A percentile compares a stretch with the other conserved stretches of the same genome.
Conservation (phyloP, 2,797 vertebrate genomes). For the Myotis daubentonii region DNA sequence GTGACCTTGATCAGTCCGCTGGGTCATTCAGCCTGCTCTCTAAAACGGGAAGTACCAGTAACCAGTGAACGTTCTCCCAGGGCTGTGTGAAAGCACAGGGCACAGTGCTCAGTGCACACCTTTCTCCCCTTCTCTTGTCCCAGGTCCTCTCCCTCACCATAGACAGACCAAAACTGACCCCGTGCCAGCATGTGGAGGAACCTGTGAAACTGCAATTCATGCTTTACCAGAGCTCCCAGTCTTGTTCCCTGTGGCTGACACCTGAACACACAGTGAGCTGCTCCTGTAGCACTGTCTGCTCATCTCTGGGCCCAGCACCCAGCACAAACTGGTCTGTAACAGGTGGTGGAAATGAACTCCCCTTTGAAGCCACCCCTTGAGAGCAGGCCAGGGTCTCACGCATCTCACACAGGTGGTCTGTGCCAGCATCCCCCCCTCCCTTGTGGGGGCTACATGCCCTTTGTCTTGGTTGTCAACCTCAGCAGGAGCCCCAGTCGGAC, state of each 20-base stretch:
- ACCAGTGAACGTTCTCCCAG: background rate
- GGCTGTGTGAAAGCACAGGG: rapidly evolving
- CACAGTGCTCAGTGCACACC: rapidly evolving
- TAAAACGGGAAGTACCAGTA: background rate
- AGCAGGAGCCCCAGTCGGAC: background rate
- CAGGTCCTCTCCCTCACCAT: background rate
- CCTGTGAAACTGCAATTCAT: background rate
- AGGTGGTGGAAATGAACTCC: background rate
- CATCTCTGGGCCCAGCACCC: background rate
- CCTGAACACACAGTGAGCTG: rapidly evolving
- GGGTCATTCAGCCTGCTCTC: background rate
- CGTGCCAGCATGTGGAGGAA: background rate
- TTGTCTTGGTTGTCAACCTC: background rate
- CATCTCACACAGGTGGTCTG: background rate
- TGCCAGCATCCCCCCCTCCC: background rate
- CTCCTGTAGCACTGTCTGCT: background rate
- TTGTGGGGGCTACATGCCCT: background rate
- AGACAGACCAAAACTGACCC: background rate
- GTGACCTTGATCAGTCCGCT: background rate
- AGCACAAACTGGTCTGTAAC: background rate
- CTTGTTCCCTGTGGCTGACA: background rate
- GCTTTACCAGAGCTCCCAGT: background rate
- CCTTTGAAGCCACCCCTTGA: background rate
- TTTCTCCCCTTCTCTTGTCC: background rate
- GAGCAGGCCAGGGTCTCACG: background rate